These are phyloP conservation scores for Natator depressus DNA, from an alignment of 2,113 vertebrate species.

Conservation along the genomic window DNA sequence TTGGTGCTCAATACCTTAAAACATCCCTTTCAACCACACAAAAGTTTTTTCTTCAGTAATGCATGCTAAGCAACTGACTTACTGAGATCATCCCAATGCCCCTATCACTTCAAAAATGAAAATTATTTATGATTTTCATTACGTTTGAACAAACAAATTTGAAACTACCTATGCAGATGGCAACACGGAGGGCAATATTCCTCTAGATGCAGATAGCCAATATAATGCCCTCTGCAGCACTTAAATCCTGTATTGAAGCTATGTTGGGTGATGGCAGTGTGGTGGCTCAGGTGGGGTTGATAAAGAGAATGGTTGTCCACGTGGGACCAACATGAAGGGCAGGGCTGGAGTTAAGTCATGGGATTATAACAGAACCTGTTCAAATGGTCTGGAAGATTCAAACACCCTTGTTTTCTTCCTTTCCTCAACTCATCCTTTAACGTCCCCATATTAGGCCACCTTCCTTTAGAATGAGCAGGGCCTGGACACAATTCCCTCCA, in stretches of 20 bases:
- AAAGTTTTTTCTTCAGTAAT: neutral
- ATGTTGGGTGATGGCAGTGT: neutral
- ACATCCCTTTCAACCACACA: neutral
- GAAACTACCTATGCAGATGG: too few relatives aligned
- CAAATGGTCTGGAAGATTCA: neutral
- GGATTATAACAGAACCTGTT: neutral
- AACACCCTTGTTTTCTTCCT: neutral
- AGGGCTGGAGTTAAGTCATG: neutral
- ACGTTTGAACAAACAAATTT: too few relatives aligned
- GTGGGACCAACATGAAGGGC: neutral
- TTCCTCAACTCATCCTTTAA: neutral
- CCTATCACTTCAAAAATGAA: too few relatives aligned
- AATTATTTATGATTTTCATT: too few relatives aligned
- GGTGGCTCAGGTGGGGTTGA: neutral
- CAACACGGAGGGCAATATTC: neutral
- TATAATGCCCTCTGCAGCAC: neutral
- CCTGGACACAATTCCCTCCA: neutral
- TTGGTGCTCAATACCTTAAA: neutral
- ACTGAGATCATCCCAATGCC: neutral
- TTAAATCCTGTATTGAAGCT: neutral
- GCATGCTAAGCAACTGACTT: neutral
- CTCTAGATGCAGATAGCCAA: neutral
- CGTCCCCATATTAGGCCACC: neutral
- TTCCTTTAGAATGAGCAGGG: neutral
- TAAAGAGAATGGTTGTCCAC: neutral